Percentiles rank a stretch among this genome's conserved stretches.
Evolutionary conservation across 2,888 invertebrate species (phyloP).

Genomic region (Opisthograptis luteolata): DNA sequence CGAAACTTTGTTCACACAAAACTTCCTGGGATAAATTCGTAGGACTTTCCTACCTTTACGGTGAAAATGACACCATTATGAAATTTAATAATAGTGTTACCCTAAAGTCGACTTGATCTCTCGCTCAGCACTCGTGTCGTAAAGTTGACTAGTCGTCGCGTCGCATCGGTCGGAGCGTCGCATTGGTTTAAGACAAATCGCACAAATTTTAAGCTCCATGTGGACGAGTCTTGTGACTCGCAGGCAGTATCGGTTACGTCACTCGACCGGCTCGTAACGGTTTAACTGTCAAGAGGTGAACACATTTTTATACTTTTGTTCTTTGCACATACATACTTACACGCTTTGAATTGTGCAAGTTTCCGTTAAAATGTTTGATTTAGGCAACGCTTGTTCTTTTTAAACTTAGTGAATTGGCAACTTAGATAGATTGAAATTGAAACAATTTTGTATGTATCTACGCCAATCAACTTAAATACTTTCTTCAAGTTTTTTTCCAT

Average conservation of each 20-base stretch:
- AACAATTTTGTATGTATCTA: too few species aligned
- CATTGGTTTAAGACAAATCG: neutral
- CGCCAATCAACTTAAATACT: too few species aligned
- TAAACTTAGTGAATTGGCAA: too few species aligned
- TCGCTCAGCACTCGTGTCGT: too few species aligned
- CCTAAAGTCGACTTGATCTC: too few species aligned
- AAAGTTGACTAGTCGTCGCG: neutral
- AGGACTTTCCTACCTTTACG: too few species aligned
- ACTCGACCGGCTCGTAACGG: conserved; percentile 61
- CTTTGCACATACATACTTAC: conserved; percentile 42
- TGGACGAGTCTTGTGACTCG: conserved; percentile 40
- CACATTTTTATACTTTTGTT: conserved; percentile 53
- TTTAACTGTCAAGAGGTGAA: conserved; percentile 63
- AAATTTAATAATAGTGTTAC: too few species aligned
- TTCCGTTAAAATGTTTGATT: conserved; percentile 23
- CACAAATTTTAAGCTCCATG: conserved; percentile 8
- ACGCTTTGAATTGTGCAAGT: conserved; percentile 35
- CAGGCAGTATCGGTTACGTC: conserved; percentile 62
- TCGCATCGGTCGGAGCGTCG: neutral
- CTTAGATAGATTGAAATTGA: too few species aligned
- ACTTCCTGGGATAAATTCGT: too few species aligned
- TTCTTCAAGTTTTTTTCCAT: too few species aligned
- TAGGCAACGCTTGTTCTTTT: neutral
- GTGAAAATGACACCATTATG: too few species aligned
- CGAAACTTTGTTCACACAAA: too few species aligned